Evolutionary conservation across 1,140 invertebrate genomes (phyloP).

Genomic region (Pissodes strobi): DNA sequence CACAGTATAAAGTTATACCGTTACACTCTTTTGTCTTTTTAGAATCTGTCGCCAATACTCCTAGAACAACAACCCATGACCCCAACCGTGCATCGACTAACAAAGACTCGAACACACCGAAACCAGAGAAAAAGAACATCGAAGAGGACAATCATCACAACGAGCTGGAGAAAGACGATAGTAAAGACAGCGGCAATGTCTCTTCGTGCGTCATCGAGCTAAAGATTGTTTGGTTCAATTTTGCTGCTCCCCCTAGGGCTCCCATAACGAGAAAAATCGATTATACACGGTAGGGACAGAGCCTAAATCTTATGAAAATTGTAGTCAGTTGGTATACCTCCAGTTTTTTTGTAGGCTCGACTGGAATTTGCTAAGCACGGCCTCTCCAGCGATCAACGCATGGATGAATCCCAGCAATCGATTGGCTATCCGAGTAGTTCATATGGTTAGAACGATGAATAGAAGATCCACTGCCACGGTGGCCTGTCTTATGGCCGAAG

Average conservation of each 20-base stretch:
- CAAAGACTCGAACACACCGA: constrained; percentile 32
- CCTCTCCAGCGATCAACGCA: constrained; percentile 93
- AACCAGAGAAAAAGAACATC: constrained; percentile 38
- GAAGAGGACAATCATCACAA: constrained; percentile 19
- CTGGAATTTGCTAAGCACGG: constrained; percentile 95
- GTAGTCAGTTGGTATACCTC: background rate
- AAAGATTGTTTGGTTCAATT: constrained; percentile 94
- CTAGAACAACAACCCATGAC: constrained; percentile 49
- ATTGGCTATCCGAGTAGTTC: constrained; percentile 79
- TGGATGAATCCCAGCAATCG: constrained; percentile 96
- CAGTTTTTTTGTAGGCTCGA: constrained; percentile 71
- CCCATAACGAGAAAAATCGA: constrained; percentile 95
- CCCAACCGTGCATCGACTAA: constrained; percentile 18
- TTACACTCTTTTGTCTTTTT: too few relatives aligned
- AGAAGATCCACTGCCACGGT: constrained; percentile 83
- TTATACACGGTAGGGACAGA: constrained; percentile 75
- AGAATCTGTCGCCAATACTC: constrained; percentile 26
- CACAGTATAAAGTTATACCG: too few relatives aligned
- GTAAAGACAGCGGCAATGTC: constrained; percentile 67
- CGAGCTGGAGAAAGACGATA: constrained; percentile 34
- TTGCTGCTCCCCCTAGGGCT: constrained; percentile 92
- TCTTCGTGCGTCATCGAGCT: constrained; percentile 85
- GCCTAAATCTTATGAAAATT: background rate
- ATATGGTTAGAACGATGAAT: constrained; percentile 76
- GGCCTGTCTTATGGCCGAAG: constrained; percentile 93